Base-by-base conservation (phyloP, 2,888 invertebrate genomes). In the Pammene aurita region DNA sequence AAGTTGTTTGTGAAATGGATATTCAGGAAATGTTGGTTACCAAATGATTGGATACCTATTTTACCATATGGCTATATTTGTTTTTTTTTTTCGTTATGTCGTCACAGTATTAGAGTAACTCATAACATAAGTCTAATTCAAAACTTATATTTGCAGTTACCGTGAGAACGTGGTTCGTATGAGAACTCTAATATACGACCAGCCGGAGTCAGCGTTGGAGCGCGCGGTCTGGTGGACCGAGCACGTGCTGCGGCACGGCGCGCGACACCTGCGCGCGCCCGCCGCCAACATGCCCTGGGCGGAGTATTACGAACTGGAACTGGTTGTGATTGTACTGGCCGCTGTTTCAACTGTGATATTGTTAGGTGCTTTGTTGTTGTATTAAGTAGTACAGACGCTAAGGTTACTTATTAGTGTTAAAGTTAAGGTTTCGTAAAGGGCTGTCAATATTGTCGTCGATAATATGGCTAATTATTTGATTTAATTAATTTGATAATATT, bases 191-290 rank as follows among this genome's bases (percentile, higher is more conserved):
- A 56, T 56, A 38, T n/a, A 56, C 55, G 55, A 56, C 55, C 55
- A 56, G 55, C 55, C 55, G 11, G 38, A 11, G 55, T 14, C 38
- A 10, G 14, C 38, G 38, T 38, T 56, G 14, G 38, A 56, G 13
- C 74, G 76, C 0, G 80, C 82, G 0, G 78, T 83, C 5, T 83
- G 83, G 84, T 83, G 82, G 83, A 78, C 76, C 2, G 82, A 84
- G 57, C 74, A 84, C 63, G 78, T 83, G 14, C 64, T 83, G 5
- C 73, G 82, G 0, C 79, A 82, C 66, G 75, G 80, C 0, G 80
- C 78, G 0, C 64, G 69, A 18, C 82, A 84, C 63, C 73, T 83
- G 1, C 74, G 77, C 0, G 58, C 79, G 0, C 77, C 84, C 0
- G 74, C 77, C 0, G 80, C 80, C 34, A 78, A 76, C 70, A 70